A percentile compares a stretch with the other conserved stretches of the same genome.
phyloP scores from a whole-genome alignment of 2,888 invertebrate genomes.

The Coleophora flavipennella region DNA sequence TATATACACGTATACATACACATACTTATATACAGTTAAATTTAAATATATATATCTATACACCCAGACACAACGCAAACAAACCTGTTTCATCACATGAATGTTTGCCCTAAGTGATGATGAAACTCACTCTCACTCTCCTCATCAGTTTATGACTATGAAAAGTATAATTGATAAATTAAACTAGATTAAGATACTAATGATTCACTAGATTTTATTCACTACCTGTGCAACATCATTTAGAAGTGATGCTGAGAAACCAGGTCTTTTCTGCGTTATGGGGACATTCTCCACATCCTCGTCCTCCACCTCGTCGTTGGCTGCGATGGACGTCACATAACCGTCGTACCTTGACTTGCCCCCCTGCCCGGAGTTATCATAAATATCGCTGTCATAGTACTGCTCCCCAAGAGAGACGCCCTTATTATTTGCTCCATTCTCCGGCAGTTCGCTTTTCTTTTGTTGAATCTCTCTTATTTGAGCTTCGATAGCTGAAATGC shows the following conservation, averaged over 20 bases:
- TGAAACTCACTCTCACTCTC: no score
- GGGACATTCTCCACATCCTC: slow-evolving; percentile 89
- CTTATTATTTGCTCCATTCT: slow-evolving; percentile 73
- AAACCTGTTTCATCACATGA: no score
- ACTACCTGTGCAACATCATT: slow-evolving; percentile 91
- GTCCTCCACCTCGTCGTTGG: slow-evolving; percentile 96
- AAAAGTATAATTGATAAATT: no score
- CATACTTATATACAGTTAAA: no score
- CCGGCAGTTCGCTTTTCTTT: slow-evolving; percentile 83
- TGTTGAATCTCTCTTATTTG: slow-evolving; percentile 93
- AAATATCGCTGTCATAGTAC: slow-evolving; percentile 95
- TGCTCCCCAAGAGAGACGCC: slow-evolving; percentile 91
- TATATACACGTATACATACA: no score
- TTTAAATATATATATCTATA: no score
- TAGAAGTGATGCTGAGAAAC: slow-evolving; percentile 86
- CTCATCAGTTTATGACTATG: no score
- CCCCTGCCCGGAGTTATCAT: slow-evolving; percentile 78
- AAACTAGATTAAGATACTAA: no score
- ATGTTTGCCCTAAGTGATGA: no score
- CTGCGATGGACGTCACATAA: slow-evolving; percentile 96
- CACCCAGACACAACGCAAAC: no score
- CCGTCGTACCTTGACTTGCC: slow-evolving; percentile 89
- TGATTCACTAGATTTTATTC: no score
- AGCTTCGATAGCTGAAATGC: slow-evolving; percentile 89
- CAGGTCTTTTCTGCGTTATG: slow-evolving; percentile 80